Evolutionary conservation across 1,140 invertebrate species (phyloP).

Genomic region (Manduca sexta): DNA sequence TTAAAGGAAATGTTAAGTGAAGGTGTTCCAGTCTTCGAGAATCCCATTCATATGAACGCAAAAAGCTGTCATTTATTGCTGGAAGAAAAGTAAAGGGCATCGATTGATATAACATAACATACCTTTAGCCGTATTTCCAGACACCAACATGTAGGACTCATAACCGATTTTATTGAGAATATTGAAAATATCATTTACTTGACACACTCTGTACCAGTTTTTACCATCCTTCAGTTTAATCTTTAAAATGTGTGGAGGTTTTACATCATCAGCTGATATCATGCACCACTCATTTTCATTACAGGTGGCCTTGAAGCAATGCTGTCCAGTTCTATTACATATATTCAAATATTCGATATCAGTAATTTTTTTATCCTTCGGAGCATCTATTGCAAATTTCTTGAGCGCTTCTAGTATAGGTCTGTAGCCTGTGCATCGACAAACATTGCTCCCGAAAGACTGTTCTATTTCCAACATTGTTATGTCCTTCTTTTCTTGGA

Average conservation of each 20-base stretch:
- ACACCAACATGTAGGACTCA: constrained; percentile 69
- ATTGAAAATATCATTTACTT: constrained; percentile 33
- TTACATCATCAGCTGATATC: constrained; percentile 23
- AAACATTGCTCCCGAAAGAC: constrained; percentile 84
- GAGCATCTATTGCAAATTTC: constrained; percentile 70
- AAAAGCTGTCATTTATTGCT: too few species aligned
- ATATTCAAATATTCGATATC: constrained; percentile 55
- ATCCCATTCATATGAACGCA: too few species aligned
- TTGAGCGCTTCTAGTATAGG: constrained; percentile 86
- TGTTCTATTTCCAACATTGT: constrained; percentile 80
- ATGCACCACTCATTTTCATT: constrained; percentile 44
- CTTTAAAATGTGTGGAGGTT: constrained; percentile 30
- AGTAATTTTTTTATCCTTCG: constrained; percentile 15
- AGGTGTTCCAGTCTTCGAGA: too few species aligned
- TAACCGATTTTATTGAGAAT: constrained; percentile 26
- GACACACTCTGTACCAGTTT: constrained; percentile 38
- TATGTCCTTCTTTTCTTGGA: constrained; percentile 40
- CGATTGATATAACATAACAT: too few species aligned
- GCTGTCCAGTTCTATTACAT: constrained; percentile 43
- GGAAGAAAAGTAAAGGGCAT: too few species aligned
- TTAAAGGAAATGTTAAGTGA: too few species aligned
- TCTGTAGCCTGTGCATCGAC: constrained; percentile 87
- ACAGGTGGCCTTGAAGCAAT: constrained; percentile 30
- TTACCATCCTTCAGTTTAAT: constrained; percentile 39
- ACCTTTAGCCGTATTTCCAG: constrained; percentile 73